Percentiles rank a stretch among this genome's conserved stretches.
Conservation (phyloP, 2,113 vertebrate species). For the Malurus alboscapulatus region DNA sequence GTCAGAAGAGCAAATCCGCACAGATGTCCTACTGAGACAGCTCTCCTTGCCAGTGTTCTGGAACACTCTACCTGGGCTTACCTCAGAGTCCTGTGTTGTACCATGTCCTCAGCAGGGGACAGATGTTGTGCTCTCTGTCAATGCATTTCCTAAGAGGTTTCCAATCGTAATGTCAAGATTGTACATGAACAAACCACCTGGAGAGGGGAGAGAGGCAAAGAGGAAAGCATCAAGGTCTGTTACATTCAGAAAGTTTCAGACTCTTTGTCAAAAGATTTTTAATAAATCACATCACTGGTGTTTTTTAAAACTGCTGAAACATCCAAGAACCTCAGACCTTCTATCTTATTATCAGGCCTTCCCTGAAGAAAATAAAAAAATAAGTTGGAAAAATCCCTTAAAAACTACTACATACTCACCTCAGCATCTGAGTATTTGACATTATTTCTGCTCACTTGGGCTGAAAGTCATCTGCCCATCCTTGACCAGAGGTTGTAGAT, state of each 20-base stretch:
- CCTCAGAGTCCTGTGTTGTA: rapidly evolving
- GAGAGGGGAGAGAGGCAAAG: background rate
- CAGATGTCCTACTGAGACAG: rapidly evolving
- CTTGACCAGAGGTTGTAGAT: background rate
- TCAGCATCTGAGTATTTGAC: background rate
- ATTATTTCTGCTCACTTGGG: background rate
- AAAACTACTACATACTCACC: background rate
- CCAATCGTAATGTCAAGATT: background rate
- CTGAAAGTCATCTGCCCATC: background rate
- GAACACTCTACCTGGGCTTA: background rate
- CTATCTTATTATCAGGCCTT: background rate
- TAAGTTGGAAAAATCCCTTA: background rate
- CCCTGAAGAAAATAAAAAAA: background rate
- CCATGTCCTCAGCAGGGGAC: background rate
- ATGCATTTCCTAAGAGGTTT: background rate
- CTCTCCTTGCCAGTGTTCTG: background rate
- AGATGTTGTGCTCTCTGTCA: background rate
- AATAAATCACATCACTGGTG: background rate
- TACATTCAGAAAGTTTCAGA: background rate
- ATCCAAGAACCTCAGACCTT: background rate
- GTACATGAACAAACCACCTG: rapidly evolving
- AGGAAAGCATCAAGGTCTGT: background rate
- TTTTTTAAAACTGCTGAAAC: background rate
- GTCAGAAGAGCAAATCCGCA: background rate
- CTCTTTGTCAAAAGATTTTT: background rate